A percentile compares a stretch with the other conserved stretches of the same genome.
phyloP scores from a whole-genome alignment of 2,797 vertebrate species.

The Tangara arthus region DNA sequence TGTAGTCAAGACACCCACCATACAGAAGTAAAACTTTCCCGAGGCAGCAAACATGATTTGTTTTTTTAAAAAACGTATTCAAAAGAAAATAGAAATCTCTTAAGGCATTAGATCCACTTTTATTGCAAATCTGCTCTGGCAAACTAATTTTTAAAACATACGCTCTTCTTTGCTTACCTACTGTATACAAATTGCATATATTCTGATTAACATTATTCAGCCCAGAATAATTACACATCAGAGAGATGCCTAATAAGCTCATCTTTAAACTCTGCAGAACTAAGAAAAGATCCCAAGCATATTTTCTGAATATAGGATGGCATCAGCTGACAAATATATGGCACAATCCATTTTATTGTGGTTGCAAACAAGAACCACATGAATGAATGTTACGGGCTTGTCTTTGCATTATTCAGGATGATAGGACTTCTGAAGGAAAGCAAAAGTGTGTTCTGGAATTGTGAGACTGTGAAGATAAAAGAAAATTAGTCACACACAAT shows the following conservation, averaged over 20 bases:
- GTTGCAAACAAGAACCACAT: not conserved
- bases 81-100: not conserved
- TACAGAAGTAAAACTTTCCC: not conserved
- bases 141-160: not conserved
- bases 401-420: not conserved
- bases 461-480: not conserved
- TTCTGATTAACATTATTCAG: not conserved
- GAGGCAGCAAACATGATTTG: not conserved
- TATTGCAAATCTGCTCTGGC: not conserved
- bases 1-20: not conserved
- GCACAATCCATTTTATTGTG: not conserved
- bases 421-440: not conserved
- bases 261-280: not conserved
- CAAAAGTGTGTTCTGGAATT: not conserved
- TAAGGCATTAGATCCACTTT: not conserved
- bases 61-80: not conserved
- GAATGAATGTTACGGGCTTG: not conserved
- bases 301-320: not conserved
- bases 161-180: not conserved
- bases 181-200: not conserved
- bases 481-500: not conserved
- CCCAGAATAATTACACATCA: not conserved
- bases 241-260: slow-evolving; percentile 7
- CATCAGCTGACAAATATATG: not conserved
- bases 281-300: not conserved